Evolutionary conservation across 2,797 vertebrate genomes (phyloP).

Genomic region (Cossypha niveicapilla): DNA sequence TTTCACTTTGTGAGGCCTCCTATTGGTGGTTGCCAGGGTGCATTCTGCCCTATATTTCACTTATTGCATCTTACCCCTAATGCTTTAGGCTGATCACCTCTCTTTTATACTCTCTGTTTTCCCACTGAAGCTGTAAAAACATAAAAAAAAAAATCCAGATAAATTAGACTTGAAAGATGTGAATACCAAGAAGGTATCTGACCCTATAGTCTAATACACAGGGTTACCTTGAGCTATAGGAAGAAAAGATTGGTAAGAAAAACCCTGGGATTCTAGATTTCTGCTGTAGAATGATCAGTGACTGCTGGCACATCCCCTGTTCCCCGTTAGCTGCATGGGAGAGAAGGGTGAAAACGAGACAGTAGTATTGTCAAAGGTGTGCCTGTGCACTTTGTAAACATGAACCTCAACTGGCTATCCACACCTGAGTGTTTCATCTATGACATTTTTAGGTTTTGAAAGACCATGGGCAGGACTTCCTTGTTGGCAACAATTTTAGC

Average conservation of each 20-base stretch:
- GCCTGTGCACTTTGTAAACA: neutral
- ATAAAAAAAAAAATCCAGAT: neutral
- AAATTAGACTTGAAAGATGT: neutral
- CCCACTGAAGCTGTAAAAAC: neutral
- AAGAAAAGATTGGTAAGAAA: neutral
- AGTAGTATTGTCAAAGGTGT: neutral
- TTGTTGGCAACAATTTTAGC: conserved; percentile 84
- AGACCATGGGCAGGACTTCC: conserved; percentile 70
- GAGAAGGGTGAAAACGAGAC: neutral
- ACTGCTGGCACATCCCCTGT: neutral
- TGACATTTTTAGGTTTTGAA: conserved; percentile 71
- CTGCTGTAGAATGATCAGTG: neutral
- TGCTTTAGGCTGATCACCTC: neutral
- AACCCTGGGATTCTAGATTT: neutral
- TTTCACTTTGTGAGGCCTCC: neutral
- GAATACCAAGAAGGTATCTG: neutral
- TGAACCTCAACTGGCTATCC: neutral
- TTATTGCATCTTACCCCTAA: neutral
- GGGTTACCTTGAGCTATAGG: neutral
- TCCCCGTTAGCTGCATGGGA: neutral
- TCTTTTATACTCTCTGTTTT: neutral
- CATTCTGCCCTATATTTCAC: neutral
- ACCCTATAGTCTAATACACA: neutral
- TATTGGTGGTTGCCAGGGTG: neutral
- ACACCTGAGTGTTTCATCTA: neutral